A percentile compares a stretch with the other conserved stretches of the same genome.
Evolutionary conservation across 2,888 invertebrate genomes (phyloP).

Genomic region (Oeneis ivallda): DNA sequence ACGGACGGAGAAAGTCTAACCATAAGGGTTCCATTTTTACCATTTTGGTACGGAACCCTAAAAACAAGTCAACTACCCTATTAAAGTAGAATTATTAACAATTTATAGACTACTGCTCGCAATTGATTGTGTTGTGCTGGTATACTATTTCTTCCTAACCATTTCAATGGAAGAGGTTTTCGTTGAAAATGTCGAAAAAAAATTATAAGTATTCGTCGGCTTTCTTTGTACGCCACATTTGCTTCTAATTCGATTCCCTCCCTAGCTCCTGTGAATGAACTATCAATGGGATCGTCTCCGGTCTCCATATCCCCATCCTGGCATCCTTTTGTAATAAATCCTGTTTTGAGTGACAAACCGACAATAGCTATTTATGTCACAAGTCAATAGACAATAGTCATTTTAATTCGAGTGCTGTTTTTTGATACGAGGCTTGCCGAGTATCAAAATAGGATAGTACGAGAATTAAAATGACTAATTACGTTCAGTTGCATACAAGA

Average conservation of each 20-base stretch:
- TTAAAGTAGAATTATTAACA: background rate
- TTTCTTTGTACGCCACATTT: constrained; percentile 75
- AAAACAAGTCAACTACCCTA: no score
- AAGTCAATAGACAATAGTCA: no score
- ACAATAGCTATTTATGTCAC: no score
- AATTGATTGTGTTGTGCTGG: constrained; percentile 1
- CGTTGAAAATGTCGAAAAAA: constrained; percentile 42
- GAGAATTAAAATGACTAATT: no score
- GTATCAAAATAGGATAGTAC: no score
- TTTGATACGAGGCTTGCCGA: no score
- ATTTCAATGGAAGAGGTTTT: constrained; percentile 37
- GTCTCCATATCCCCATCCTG: background rate
- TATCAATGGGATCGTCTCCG: constrained; percentile 50
- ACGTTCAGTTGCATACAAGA: no score
- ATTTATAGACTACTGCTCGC: constrained; percentile 10
- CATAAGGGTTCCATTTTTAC: no score
- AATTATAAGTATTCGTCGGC: constrained; percentile 59
- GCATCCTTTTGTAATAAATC: background rate
- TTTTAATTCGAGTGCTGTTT: no score
- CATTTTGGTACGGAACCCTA: no score
- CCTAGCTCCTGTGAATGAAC: constrained; percentile 73
- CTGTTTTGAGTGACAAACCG: no score
- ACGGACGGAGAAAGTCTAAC: no score
- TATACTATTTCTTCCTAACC: constrained; percentile 11
- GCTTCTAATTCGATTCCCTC: constrained; percentile 77